Conservation (phyloP, 53 echinoderm and acorn worm species). For the Zoroaster sp. region DNA sequence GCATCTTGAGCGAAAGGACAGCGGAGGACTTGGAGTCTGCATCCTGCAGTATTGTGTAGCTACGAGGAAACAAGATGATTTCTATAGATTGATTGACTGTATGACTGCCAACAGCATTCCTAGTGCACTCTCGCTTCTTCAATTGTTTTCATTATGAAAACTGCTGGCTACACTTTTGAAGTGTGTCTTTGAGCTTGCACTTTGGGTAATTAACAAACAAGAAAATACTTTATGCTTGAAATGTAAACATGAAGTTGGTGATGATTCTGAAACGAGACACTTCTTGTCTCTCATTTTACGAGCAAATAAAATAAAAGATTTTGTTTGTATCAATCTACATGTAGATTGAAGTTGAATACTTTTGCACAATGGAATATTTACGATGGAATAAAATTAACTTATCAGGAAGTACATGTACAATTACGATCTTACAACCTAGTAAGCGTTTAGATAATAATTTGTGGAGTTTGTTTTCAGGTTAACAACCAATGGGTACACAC, state of each 20-base stretch:
- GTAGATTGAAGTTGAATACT: too few relatives aligned
- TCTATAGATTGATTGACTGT: not conserved
- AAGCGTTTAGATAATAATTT: too few relatives aligned
- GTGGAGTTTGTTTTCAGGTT: too few relatives aligned
- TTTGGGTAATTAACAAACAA: not conserved
- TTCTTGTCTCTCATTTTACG: too few relatives aligned
- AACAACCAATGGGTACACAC: too few relatives aligned
- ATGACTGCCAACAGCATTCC: conserved; percentile 22
- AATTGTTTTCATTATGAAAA: not conserved
- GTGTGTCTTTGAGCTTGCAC: not conserved
- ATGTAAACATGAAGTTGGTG: too few relatives aligned
- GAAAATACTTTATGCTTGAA: too few relatives aligned
- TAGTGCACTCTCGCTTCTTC: not conserved
- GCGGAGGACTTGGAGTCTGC: not conserved
- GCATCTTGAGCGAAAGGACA: not conserved
- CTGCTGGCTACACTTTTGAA: not conserved
- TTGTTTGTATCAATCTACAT: not conserved
- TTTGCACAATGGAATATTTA: too few relatives aligned
- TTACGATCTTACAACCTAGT: too few relatives aligned
- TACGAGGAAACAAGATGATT: not conserved
- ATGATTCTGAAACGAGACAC: too few relatives aligned
- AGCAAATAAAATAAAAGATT: not conserved
- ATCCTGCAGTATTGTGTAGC: not conserved
- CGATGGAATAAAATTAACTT: too few relatives aligned
- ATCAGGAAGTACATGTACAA: too few relatives aligned